Percentiles rank a stretch among this genome's conserved stretches.
Conservation (phyloP, 2,797 vertebrate genomes). For the Loris lydekkerianus region DNA sequence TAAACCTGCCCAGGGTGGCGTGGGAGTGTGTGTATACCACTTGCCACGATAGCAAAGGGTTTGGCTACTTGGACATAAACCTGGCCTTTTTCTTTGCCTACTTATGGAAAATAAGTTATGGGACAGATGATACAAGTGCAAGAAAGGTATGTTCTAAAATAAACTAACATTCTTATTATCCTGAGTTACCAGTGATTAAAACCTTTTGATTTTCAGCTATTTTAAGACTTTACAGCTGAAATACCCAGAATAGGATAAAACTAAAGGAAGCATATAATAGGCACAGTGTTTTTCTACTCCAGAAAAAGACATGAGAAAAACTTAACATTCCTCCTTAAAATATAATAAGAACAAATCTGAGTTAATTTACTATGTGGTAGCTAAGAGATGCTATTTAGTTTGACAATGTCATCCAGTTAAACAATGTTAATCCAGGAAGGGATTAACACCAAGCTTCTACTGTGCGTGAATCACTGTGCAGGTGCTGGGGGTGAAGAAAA, state of each 20-base stretch:
- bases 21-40: too few relatives aligned
- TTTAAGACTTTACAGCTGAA: neutral
- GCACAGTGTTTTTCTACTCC: constrained; percentile 8
- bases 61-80: neutral
- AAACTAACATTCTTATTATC: neutral
- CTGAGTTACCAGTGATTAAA: constrained; percentile 11
- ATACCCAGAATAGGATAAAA: constrained; percentile 1
- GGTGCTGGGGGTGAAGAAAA: neutral
- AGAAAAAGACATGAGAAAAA: neutral
- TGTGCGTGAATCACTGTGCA: neutral
- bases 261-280: neutral
- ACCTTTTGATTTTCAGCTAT: neutral
- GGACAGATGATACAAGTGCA: neutral
- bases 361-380: neutral
- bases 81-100: neutral
- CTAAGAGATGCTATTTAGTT: neutral
- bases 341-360: neutral
- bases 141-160: neutral
- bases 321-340: neutral
- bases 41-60: neutral
- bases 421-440: neutral
- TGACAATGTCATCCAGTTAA: neutral
- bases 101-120: neutral
- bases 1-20: neutral
- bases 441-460: neutral